Percentiles rank a stretch among this genome's conserved stretches.
Conservation (phyloP, 2,888 invertebrate species). For the Hololepta plana region DNA sequence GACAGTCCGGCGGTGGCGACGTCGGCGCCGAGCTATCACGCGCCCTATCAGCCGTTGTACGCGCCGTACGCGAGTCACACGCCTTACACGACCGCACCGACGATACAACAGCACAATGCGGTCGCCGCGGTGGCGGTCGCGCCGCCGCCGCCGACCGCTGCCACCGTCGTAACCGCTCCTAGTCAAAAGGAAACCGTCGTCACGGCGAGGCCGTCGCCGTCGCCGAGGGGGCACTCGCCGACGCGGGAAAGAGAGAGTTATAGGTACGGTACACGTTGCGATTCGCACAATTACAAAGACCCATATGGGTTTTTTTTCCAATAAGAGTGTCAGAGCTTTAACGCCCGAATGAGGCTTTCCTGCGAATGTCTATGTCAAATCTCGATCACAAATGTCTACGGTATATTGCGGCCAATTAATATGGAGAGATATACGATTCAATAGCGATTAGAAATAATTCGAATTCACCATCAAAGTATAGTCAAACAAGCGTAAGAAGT, state of each 20-base stretch:
- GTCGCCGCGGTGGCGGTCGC: slow-evolving; percentile 10
- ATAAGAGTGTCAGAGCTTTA: no score
- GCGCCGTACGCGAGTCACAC: slow-evolving; percentile 64
- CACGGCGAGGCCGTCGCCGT: slow-evolving; percentile 39
- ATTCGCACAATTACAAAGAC: no score
- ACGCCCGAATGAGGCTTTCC: no score
- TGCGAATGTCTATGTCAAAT: no score
- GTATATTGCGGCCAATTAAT: no score
- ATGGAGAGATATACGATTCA: no score
- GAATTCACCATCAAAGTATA: no score
- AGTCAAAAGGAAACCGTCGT: slow-evolving; percentile 21
- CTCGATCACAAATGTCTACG: no score
- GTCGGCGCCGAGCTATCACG: slow-evolving; percentile 23
- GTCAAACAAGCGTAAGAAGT: no score
- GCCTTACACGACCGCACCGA: slow-evolving; percentile 33
- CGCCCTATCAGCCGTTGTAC: slow-evolving; percentile 49
- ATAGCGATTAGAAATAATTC: no score
- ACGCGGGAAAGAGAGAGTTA: slow-evolving; percentile 69
- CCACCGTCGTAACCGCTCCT: slow-evolving; percentile 30
- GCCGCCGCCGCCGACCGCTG: slow-evolving; percentile 24
- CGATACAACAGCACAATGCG: neutral
- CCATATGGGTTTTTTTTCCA: no score
- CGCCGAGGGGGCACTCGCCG: slow-evolving; percentile 62
- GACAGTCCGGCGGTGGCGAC: slow-evolving; percentile 38
- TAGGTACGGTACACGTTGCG: no score